Evolutionary conservation across 2,888 invertebrate species (phyloP).

Genomic region (Drosophila pegasa): DNA sequence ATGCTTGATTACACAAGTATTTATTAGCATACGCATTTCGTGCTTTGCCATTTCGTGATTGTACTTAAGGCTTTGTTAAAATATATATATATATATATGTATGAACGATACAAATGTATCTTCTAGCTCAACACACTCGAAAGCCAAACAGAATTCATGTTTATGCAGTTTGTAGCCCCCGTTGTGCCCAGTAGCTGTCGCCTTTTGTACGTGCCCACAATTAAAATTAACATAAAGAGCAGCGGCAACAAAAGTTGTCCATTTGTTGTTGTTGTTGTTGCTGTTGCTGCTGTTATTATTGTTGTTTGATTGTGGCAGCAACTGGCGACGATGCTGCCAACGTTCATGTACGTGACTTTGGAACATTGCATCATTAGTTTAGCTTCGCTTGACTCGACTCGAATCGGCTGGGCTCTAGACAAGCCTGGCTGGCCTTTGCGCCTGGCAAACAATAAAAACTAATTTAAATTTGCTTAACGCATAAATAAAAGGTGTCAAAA

Average conservation of each 20-base stretch:
- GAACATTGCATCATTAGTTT: slow-evolving; percentile 73
- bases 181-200: slow-evolving; percentile 52
- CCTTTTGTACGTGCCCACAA: slow-evolving; percentile 73
- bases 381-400: slow-evolving; percentile 24
- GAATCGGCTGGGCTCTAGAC: neutral
- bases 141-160: slow-evolving; percentile 59
- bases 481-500: slow-evolving; percentile 74
- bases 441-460: slow-evolving; percentile 74
- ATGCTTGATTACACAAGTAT: slow-evolving; percentile 26
- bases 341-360: slow-evolving; percentile 69
- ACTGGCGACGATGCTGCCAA: slow-evolving; percentile 59
- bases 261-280: slow-evolving; percentile 28
- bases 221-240: slow-evolving; percentile 69
- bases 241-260: slow-evolving; percentile 43
- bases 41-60: slow-evolving; percentile 25
- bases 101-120: slow-evolving; percentile 46
- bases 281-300: slow-evolving; percentile 25
- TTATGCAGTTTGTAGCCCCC: slow-evolving; percentile 71
- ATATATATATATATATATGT: slow-evolving; percentile 1
- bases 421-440: slow-evolving; percentile 23
- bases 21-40: slow-evolving; percentile 27
- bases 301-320: slow-evolving; percentile 53
- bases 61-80: slow-evolving; percentile 13
- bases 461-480: slow-evolving; percentile 78
- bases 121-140: slow-evolving; percentile 19